Evolutionary conservation across 1,140 invertebrate genomes (phyloP), one percentile per base, ranked within the genome.

Genomic region (Drosophila miranda): DNA sequence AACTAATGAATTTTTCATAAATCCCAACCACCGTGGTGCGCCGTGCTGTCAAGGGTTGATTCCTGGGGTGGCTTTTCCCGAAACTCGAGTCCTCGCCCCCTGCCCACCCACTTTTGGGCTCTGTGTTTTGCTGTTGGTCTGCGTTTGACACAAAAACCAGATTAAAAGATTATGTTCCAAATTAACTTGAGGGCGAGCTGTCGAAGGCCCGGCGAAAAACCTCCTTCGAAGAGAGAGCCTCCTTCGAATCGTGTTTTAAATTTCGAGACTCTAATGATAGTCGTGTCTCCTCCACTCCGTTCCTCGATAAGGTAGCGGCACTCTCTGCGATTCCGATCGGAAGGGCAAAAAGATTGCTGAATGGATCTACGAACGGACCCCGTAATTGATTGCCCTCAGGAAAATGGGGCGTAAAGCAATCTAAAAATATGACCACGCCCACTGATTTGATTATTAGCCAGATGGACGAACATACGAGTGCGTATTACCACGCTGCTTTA

Each of bases 101-200:
- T 19, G 1, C 19, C 23, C 23, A 21, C 34, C 43, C n/a, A 23
- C 8, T 38, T 38, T 7, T 21, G 3, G 13, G 21, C 13, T n/a
- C 6, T 49, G 9, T 49, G 14, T 26, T 49, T 34, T 46, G 59
- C 43, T 23, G 61, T 43, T 53, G 50, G 76, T 54, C 80, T 84
- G 80, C 81, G 79, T 73, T 84, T 86, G 81, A 84, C 80, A 84
- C 80, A 86, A 86, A 84, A 84, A 84, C 77, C 77, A 84, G 81
- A 84, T 84, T 84, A 86, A 84, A 84, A 84, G 77, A 84, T 84
- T 86, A 84, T 80, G 81, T 84, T 84, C 73, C 81, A 86, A 84
- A 86, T 84, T 86, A 84, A 81, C 81, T 84, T 67, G 69, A 75
- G 80, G 72, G 67, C 67, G 59, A 34, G 8, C 9, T 34, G 3